Evolutionary conservation across 2,888 invertebrate genomes (phyloP).

Genomic region (Xiphydria camelus): DNA sequence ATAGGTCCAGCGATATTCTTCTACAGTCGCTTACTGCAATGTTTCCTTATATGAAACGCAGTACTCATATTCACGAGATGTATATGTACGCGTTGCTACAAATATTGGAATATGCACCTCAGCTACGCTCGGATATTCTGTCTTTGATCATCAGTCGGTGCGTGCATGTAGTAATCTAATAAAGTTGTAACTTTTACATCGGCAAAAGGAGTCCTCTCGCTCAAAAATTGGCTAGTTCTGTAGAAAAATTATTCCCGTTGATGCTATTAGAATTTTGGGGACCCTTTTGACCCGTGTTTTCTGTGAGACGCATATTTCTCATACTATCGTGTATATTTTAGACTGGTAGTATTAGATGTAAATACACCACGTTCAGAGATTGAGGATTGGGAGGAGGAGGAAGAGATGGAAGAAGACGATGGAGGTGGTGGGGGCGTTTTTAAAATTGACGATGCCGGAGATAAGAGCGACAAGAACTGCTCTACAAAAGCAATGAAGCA

Average conservation of each 20-base stretch:
- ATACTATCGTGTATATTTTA: slow-evolving; percentile 14
- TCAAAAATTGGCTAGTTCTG: no score
- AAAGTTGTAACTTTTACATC: neutral
- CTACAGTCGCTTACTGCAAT: slow-evolving; percentile 66
- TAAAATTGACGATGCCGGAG: slow-evolving; percentile 58
- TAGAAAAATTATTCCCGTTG: no score
- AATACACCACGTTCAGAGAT: slow-evolving; percentile 66
- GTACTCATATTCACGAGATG: slow-evolving; percentile 70
- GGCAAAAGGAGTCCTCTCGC: no score
- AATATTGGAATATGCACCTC: slow-evolving; percentile 75
- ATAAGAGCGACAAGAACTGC: slow-evolving; percentile 44
- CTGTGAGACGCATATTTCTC: slow-evolving; percentile 1
- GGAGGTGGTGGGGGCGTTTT: slow-evolving; percentile 51
- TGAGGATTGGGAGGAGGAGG: slow-evolving; percentile 59
- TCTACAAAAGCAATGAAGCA: slow-evolving; percentile 56
- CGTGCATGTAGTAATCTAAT: slow-evolving; percentile 37
- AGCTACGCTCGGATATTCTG: slow-evolving; percentile 70
- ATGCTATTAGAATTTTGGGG: neutral
- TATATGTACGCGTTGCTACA: slow-evolving; percentile 79
- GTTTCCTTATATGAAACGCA: slow-evolving; percentile 79
- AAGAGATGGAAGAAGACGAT: slow-evolving; percentile 59
- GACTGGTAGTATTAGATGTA: slow-evolving; percentile 67
- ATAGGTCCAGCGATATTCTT: slow-evolving; percentile 73
- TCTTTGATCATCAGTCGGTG: slow-evolving; percentile 78
- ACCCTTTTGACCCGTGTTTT: slow-evolving; percentile 29